Percentiles rank a stretch among this genome's conserved stretches.
phyloP scores from a whole-genome alignment of 2,888 invertebrate species.

The Synergus gifuensis region DNA sequence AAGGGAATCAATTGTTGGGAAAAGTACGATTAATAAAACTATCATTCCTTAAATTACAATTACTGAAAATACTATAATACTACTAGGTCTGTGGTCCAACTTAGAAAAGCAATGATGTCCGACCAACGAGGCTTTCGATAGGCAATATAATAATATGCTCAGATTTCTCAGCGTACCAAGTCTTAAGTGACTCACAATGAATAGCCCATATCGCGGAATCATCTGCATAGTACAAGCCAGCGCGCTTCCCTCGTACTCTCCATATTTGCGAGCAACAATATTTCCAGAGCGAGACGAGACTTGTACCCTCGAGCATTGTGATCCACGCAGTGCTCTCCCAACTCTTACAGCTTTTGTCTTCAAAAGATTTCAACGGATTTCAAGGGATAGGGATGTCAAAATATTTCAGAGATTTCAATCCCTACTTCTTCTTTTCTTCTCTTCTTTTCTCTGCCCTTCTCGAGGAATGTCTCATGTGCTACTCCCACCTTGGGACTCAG shows the following conservation, averaged over 20 bases:
- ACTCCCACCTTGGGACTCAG: slow-evolving; percentile 64
- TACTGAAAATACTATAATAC: too few relatives aligned
- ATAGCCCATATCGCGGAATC: slow-evolving; percentile 74
- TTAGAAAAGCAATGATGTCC: slow-evolving; percentile 17
- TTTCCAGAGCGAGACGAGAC: slow-evolving; percentile 71
- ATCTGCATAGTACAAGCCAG: slow-evolving; percentile 74
- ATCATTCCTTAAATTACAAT: too few relatives aligned
- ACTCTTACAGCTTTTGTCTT: slow-evolving; percentile 65
- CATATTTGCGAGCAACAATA: slow-evolving; percentile 71
- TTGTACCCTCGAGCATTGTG: slow-evolving; percentile 69
- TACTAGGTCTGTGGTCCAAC: background rate
- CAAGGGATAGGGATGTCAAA: too few relatives aligned
- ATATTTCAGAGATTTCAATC: background rate
- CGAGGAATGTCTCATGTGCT: slow-evolving; percentile 64
- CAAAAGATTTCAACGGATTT: background rate
- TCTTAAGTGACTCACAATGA: slow-evolving; percentile 74
- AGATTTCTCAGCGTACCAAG: slow-evolving; percentile 57
- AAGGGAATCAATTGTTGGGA: too few relatives aligned
- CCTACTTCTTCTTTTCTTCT: slow-evolving; percentile 48
- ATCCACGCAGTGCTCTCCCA: slow-evolving; percentile 74
- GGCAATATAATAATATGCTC: slow-evolving; percentile 65
- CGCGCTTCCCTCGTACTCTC: slow-evolving; percentile 66
- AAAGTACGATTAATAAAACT: too few relatives aligned
- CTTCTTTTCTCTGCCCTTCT: slow-evolving; percentile 42
- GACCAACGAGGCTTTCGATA: slow-evolving; percentile 62